These are phyloP conservation scores for Heliconius hewitsoni DNA, from an alignment of 1,140 invertebrate genomes.

Conservation along the genomic window DNA sequence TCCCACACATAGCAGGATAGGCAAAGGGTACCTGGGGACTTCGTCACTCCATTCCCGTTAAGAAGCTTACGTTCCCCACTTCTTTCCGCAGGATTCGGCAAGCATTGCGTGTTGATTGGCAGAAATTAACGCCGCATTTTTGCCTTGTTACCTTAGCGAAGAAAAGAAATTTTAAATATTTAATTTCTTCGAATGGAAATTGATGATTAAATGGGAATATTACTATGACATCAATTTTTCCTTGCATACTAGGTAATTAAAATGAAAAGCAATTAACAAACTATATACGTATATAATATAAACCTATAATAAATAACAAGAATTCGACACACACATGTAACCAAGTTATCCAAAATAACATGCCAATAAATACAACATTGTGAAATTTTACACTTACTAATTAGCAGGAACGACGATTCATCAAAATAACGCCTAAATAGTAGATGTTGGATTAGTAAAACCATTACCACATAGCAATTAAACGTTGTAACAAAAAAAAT, in stretches of 20 bases:
- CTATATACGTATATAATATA: not conserved
- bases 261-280: not conserved
- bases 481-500: not conserved
- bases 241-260: not conserved
- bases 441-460: constrained; percentile 17
- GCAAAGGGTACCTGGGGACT: too few species aligned
- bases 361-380: constrained; percentile 25
- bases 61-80: too few species aligned
- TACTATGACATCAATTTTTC: not conserved
- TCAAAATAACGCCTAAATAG: constrained; percentile 29
- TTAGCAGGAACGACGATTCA: constrained; percentile 21
- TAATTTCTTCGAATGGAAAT: too few species aligned
- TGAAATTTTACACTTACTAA: constrained; percentile 29
- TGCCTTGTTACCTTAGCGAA: too few species aligned
- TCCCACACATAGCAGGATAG: too few species aligned
- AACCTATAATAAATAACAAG: not conserved
- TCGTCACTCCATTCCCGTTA: too few species aligned
- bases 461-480: not conserved
- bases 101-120: too few species aligned
- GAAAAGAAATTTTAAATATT: too few species aligned
- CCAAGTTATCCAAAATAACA: constrained; percentile 21
- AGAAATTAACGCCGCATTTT: too few species aligned
- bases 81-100: too few species aligned
- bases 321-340: not conserved
- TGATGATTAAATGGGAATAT: too few species aligned